Evolutionary conservation across 1,140 invertebrate genomes (phyloP), one percentile per base, ranked within the genome.

Genomic region (Lucilia cuprina): DNA sequence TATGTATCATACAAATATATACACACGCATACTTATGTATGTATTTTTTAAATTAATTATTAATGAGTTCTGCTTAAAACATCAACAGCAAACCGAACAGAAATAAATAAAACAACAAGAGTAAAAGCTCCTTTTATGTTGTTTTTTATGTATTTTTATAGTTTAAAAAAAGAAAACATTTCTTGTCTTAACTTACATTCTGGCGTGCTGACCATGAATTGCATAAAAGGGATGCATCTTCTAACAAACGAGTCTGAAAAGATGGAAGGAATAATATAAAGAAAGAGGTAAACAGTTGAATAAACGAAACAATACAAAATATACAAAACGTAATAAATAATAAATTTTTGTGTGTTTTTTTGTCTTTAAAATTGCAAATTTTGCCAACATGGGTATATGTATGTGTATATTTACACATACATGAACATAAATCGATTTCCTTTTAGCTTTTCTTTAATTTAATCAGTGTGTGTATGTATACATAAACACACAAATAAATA

Each of bases 171-270:
- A 80, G n/a, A 41, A 41, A 21, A 80, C 77, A n/a, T 80, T 21
- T 47, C n/a, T 35, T 9, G 47, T 34, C 14, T n/a, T 13, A 86
- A 96, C 95, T 95, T 94, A 96, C 96, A 92, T 96, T 96, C 91
- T 96, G 95, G 91, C 95, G 94, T 86, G 95, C 95, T 89, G 96
- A 96, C 96, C 96, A 96, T 60, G 95, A 96, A 93, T 96, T 96
- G 93, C 96, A 96, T 95, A 96, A 95, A 89, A 96, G 94, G 86
- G 95, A 96, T 84, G 96, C 95, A 93, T 96, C 96, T 92, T 96
- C 96, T 91, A 96, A 92, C 92, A 96, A 96, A 91, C 96, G 95
- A 93, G 95, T 96, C 96, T 96, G 95, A 89, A 90, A 90, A 84
- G 65, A 84, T 74, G 30, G 21, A 84, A 84, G 82, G 70, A 84